Percentiles rank a stretch among this genome's conserved stretches.
phyloP scores from a whole-genome alignment of 2,888 invertebrate genomes.

The Temnothorax unifasciatus region DNA sequence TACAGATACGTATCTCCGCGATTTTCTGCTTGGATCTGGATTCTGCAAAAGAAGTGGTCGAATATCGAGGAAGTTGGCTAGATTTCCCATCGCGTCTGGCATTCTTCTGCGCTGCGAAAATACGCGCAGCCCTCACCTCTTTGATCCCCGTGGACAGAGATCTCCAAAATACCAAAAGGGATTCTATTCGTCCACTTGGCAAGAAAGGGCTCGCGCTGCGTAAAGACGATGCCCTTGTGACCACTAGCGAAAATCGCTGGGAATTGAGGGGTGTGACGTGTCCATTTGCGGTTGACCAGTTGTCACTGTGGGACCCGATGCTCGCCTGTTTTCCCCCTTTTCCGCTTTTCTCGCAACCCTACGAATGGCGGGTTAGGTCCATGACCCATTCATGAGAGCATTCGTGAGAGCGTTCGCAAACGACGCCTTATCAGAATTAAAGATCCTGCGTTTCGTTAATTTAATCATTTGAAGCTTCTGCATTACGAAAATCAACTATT shows the following conservation, averaged over 20 bases:
- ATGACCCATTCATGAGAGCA: constrained; percentile 15
- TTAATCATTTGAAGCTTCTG: not conserved
- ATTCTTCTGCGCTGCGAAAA: constrained; percentile 72
- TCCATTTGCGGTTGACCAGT: constrained; percentile 86
- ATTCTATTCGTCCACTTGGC: constrained; percentile 69
- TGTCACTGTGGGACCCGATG: constrained; percentile 71
- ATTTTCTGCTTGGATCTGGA: constrained; percentile 54
- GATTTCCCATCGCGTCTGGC: constrained; percentile 64
- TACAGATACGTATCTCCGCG: constrained; percentile 70
- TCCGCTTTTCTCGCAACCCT: constrained; percentile 61
- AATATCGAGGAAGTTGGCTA: constrained; percentile 61
- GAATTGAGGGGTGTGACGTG: constrained; percentile 85
- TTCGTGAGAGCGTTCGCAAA: constrained; percentile 26
- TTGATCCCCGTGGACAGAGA: constrained; percentile 78
- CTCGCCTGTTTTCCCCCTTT: constrained; percentile 52
- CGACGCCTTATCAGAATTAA: constrained; percentile 27
- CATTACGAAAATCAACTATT: not conserved
- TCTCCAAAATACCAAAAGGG: constrained; percentile 79
- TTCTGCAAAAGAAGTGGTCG: constrained; percentile 62
- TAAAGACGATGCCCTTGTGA: constrained; percentile 65
- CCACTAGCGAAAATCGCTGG: constrained; percentile 80
- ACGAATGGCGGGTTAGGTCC: constrained; percentile 44
- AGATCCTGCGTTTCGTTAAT: constrained; percentile 15
- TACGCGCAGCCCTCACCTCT: constrained; percentile 80
- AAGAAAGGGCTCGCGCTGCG: constrained; percentile 76